Percentiles rank a stretch among this genome's conserved stretches.
These are phyloP conservation scores for Hystrix brachyura DNA, from an alignment of 2,113 vertebrate species.

Conservation along the genomic window DNA sequence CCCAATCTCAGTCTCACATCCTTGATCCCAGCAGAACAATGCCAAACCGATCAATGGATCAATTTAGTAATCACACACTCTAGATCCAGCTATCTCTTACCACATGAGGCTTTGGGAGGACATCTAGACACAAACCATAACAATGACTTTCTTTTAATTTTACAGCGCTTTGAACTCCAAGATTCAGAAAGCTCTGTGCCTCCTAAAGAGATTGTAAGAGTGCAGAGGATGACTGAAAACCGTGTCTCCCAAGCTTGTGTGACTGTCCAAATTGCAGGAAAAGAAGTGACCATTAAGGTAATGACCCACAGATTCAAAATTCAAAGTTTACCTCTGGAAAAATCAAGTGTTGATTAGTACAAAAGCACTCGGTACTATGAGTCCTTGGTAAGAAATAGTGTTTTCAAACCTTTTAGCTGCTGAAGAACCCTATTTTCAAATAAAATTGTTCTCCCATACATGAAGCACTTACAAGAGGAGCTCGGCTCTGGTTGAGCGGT, in stretches of 20 bases:
- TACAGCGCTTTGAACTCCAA: slow-evolving; percentile 95
- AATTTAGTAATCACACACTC: no score
- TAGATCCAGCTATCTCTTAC: no score
- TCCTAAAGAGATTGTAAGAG: slow-evolving; percentile 86
- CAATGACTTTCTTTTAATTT: slow-evolving; percentile 54
- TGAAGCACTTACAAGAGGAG: background rate
- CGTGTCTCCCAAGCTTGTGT: slow-evolving; percentile 88
- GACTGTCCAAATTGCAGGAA: slow-evolving; percentile 89
- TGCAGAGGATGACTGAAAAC: slow-evolving; percentile 82
- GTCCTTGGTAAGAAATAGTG: slow-evolving; percentile 55
- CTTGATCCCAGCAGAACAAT: no score
- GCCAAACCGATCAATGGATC: no score
- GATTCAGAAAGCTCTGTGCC: slow-evolving; percentile 85
- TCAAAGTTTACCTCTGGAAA: slow-evolving; percentile 23
- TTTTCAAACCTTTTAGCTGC: slow-evolving; percentile 46
- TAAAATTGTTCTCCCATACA: background rate
- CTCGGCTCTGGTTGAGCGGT: background rate
- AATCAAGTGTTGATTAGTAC: background rate
- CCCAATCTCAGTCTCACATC: no score
- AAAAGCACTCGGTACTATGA: slow-evolving; percentile 20
- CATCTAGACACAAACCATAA: background rate
- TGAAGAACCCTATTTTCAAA: background rate
- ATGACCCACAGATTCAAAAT: slow-evolving; percentile 35
- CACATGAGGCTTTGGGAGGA: no score
- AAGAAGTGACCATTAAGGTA: slow-evolving; percentile 94